Conservation (phyloP, 37 sponge, comb jelly and placozoan genomes). For the Cliona cf. orientalis region DNA sequence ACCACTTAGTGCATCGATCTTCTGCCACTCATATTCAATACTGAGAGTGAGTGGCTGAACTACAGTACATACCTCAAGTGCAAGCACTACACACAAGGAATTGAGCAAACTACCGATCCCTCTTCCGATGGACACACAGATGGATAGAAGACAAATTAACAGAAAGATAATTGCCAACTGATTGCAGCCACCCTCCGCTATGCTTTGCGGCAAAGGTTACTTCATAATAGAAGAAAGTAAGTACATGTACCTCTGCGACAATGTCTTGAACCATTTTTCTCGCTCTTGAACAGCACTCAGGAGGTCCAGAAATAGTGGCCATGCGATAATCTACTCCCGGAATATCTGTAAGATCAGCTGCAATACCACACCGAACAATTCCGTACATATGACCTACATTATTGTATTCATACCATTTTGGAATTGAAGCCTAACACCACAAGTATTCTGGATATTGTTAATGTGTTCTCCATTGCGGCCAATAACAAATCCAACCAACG, state of each 20-base stretch:
- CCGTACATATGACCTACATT: neutral
- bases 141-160: too few relatives aligned
- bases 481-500: slow-evolving; percentile 90
- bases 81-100: too few relatives aligned
- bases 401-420: slow-evolving; percentile 57
- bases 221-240: too few relatives aligned
- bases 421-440: slow-evolving; percentile 88
- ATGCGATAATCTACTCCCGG: slow-evolving; percentile 58
- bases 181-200: too few relatives aligned
- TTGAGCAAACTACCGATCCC: too few relatives aligned
- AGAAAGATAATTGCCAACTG: too few relatives aligned
- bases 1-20: too few relatives aligned
- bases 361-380: neutral
- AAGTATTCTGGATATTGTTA: slow-evolving; percentile 86
- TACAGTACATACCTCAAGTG: too few relatives aligned
- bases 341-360: slow-evolving; percentile 32
- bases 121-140: too few relatives aligned
- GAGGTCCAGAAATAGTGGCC: slow-evolving; percentile 79
- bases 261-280: slow-evolving; percentile 79
- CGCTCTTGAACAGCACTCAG: slow-evolving; percentile 53
- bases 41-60: too few relatives aligned
- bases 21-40: too few relatives aligned
- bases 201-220: too few relatives aligned
- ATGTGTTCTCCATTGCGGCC: slow-evolving; percentile 93
- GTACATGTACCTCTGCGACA: slow-evolving; percentile 66